Evolutionary conservation across 2,797 vertebrate genomes (phyloP).

Genomic region (Rhynchotus rufescens): DNA sequence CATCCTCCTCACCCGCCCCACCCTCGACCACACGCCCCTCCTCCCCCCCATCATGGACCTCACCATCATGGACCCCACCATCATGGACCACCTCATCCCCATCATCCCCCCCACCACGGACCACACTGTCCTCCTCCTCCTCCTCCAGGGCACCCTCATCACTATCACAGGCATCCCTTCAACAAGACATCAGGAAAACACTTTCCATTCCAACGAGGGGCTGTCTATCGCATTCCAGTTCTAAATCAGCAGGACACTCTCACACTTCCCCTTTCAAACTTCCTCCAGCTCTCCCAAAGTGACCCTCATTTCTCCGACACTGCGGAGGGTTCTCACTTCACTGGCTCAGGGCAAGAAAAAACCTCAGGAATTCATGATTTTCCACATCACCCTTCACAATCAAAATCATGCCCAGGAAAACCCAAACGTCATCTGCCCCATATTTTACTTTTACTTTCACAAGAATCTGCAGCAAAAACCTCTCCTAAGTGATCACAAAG

Average conservation of each 20-base stretch:
- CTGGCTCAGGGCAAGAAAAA: background rate
- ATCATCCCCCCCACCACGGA: background rate
- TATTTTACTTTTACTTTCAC: conserved; percentile 68
- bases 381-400: conserved; percentile 43
- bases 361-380: conserved; percentile 30
- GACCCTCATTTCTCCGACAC: background rate
- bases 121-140: background rate
- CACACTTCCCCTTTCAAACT: conserved; percentile 63
- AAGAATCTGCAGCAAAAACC: background rate
- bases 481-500: background rate
- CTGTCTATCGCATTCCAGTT: conserved; percentile 61
- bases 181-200: conserved; percentile 12
- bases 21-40: background rate
- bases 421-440: conserved; percentile 23
- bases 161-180: background rate
- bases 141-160: background rate
- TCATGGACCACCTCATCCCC: background rate
- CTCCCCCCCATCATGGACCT: background rate
- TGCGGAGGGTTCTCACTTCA: background rate
- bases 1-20: background rate
- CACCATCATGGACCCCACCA: background rate
- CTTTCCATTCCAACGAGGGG: conserved; percentile 27
- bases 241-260: conserved; percentile 61
- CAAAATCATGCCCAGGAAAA: conserved; percentile 69
- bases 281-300: background rate